phyloP scores from a whole-genome alignment of 2,888 invertebrate species.

The Andrena camellia region DNA sequence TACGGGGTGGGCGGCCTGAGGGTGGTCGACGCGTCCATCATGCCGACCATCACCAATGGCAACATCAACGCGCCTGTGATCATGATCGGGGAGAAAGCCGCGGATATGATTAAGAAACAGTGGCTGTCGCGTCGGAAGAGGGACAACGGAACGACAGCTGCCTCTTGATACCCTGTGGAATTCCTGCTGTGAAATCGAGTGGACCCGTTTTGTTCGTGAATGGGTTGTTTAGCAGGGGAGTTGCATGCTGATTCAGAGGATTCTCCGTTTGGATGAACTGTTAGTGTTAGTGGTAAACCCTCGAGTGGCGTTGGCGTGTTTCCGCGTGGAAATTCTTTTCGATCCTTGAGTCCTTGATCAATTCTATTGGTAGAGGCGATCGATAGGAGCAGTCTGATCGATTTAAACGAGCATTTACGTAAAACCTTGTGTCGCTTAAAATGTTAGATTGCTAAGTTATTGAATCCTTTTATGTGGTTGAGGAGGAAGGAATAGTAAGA shows the following conservation, averaged over 20 bases:
- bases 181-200: conserved; percentile 28
- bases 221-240: not conserved
- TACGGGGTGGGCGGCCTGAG: conserved; percentile 92
- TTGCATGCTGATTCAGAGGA: not conserved
- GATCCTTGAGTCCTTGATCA: not conserved
- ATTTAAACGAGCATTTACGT: too few species aligned
- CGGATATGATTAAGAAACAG: conserved; percentile 92
- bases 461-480: too few species aligned
- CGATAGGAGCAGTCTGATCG: not conserved
- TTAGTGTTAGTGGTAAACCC: not conserved
- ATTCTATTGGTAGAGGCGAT: not conserved
- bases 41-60: conserved; percentile 94
- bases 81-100: conserved; percentile 95
- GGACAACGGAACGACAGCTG: conserved; percentile 36
- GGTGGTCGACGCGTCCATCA: conserved; percentile 95
- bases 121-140: conserved; percentile 86
- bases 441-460: too few species aligned
- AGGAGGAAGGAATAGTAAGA: not conserved
- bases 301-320: not conserved
- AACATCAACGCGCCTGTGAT: conserved; percentile 95
- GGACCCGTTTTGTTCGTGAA: not conserved
- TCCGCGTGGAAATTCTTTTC: not conserved
- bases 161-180: not conserved
- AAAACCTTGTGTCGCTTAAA: too few species aligned
- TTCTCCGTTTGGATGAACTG: not conserved